A percentile compares a stretch with the other conserved stretches of the same genome.
These are phyloP conservation scores for Pantherophis guttatus DNA, from an alignment of 2,113 vertebrate species.

Conservation along the genomic window DNA sequence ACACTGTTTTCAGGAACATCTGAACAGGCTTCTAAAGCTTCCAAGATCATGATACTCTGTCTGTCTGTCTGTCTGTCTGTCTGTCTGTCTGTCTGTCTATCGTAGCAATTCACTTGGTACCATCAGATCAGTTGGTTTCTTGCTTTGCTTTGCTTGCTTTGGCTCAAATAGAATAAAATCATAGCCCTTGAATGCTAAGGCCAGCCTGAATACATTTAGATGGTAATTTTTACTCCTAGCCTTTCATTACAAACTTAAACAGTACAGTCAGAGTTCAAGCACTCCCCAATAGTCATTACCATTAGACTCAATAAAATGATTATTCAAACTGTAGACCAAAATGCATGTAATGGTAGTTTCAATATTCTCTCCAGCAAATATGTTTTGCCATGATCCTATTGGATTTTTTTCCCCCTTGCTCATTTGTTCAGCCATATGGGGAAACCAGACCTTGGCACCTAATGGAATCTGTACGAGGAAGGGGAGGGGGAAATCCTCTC, in stretches of 20 bases:
- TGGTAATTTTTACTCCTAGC: conserved; percentile 34
- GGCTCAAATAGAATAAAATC: background rate
- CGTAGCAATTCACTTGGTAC: background rate
- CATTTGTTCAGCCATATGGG: conserved; percentile 36
- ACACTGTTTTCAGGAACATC: background rate
- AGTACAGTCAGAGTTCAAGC: conserved; percentile 38
- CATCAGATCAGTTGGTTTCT: background rate
- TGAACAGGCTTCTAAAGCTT: background rate
- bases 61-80: background rate
- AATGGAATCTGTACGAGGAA: background rate
- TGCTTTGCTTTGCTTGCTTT: background rate
- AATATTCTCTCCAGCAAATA: conserved; percentile 46
- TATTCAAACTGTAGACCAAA: conserved; percentile 44
- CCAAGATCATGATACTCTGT: background rate
- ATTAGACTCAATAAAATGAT: conserved; percentile 44
- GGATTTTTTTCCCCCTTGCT: conserved; percentile 31
- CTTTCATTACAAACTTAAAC: background rate
- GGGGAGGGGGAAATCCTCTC: conserved; percentile 12
- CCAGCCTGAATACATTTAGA: conserved; percentile 33
- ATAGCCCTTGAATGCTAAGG: conserved; percentile 13
- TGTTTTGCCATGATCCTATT: conserved; percentile 30
- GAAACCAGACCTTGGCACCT: conserved; percentile 42
- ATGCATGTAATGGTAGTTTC: conserved; percentile 37
- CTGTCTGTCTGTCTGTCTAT: background rate
- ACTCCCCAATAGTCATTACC: conserved; percentile 43